A percentile compares a stretch with the other conserved stretches of the same genome.
Conservation (phyloP, 2,888 invertebrate genomes). For the Dolichomitus sp. region DNA sequence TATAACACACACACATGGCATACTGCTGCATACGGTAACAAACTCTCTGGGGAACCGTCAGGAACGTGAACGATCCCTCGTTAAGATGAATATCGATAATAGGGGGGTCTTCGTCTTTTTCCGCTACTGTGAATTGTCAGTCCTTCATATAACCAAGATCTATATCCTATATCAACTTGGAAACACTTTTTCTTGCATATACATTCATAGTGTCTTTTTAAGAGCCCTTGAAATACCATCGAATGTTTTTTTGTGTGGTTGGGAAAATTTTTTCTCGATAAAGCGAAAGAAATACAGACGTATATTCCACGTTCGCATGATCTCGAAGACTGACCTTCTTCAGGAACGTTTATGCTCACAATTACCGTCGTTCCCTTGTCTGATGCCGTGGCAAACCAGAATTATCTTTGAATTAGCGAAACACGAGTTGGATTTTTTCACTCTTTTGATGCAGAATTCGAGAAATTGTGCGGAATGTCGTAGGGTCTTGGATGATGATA, state of each 20-base stretch:
- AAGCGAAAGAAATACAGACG: not conserved
- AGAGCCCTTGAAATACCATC: constrained; percentile 16
- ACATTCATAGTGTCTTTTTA: not conserved
- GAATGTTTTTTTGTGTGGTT: constrained; percentile 8
- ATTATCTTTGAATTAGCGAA: constrained; percentile 28
- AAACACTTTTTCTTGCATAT: constrained; percentile 7
- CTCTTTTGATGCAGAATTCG: constrained; percentile 10
- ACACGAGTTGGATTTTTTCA: not conserved
- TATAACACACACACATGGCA: not conserved
- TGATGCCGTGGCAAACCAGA: not conserved
- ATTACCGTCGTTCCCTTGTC: constrained; percentile 29
- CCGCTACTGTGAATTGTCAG: constrained; percentile 38
- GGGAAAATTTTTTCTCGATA: constrained; percentile 25
- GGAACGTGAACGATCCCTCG: constrained; percentile 61
- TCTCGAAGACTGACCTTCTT: constrained; percentile 39
- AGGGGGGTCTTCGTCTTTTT: constrained; percentile 38
- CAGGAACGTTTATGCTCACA: constrained; percentile 30
- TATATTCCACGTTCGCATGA: constrained; percentile 35
- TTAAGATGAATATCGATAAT: constrained; percentile 67
- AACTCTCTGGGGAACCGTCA: constrained; percentile 53
- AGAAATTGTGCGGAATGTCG: constrained; percentile 41
- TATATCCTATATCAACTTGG: not conserved
- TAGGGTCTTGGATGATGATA: constrained; percentile 19
- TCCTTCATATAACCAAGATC: not conserved
- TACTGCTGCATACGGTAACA: constrained; percentile 37